Evolutionary conservation across 2,797 vertebrate species (phyloP).

Genomic region (Sarcoramphus papa): DNA sequence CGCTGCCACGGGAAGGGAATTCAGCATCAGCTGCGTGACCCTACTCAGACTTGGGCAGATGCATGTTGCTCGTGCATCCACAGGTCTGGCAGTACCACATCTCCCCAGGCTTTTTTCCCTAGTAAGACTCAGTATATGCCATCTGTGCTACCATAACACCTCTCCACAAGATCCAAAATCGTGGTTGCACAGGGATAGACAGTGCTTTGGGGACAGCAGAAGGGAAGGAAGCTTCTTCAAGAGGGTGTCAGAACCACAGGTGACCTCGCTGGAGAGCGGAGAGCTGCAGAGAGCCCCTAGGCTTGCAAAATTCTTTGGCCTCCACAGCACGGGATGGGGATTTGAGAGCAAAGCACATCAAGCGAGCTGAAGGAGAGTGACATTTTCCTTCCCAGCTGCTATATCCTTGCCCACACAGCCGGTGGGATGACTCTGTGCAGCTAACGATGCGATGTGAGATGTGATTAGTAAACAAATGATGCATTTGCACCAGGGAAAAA

Average conservation of each 20-base stretch:
- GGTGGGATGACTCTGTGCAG: neutral
- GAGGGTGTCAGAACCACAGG: neutral
- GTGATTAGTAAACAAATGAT: slow-evolving; percentile 29
- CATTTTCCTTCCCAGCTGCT: neutral
- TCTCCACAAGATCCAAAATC: neutral
- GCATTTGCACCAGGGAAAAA: neutral
- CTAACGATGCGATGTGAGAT: neutral
- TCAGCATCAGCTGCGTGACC: neutral
- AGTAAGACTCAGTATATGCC: neutral
- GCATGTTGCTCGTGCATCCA: neutral
- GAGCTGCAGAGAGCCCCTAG: neutral
- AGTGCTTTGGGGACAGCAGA: neutral
- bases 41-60: neutral
- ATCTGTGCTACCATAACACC: slow-evolving; percentile 33
- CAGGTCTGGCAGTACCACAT: neutral
- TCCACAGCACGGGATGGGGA: neutral
- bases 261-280: neutral
- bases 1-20: neutral
- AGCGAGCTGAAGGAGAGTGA: neutral
- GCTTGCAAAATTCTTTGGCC: neutral
- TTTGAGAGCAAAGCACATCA: neutral
- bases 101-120: neutral
- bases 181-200: neutral
- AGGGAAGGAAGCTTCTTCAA: neutral
- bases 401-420: neutral